Conservation (phyloP, 1,140 invertebrate species). For the Teleogryllus occipitalis region DNA sequence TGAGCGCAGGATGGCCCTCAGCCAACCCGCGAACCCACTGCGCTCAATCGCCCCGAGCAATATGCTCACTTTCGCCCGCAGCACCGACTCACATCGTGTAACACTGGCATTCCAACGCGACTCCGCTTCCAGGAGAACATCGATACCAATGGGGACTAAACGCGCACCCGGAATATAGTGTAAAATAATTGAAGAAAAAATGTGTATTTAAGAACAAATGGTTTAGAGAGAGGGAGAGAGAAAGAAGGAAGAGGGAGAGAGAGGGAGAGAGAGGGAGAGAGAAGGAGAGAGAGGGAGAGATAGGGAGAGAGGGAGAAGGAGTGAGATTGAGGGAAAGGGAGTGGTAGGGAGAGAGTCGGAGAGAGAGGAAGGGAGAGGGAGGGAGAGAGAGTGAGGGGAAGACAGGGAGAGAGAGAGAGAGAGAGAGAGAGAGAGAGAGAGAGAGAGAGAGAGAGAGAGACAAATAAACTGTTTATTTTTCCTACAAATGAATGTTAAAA, state of each 20-base stretch:
- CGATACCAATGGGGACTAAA: too few relatives aligned
- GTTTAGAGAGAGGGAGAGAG: background rate
- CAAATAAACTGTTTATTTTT: too few relatives aligned
- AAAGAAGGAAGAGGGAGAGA: background rate
- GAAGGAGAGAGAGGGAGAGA: background rate
- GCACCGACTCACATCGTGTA: too few relatives aligned
- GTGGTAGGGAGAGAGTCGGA: background rate
- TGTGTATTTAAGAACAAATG: background rate
- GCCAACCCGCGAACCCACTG: too few relatives aligned
- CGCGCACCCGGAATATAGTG: too few relatives aligned
- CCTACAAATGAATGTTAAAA: too few relatives aligned
- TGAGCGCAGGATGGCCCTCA: too few relatives aligned
- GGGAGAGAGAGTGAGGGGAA: background rate
- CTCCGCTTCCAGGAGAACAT: too few relatives aligned
- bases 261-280: background rate
- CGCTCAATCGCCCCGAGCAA: too few relatives aligned
- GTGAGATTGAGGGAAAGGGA: background rate
- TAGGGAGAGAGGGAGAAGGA: background rate
- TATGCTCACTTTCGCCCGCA: too few relatives aligned
- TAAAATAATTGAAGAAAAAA: background rate
- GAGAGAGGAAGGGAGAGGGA: background rate
- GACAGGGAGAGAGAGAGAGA: background rate
- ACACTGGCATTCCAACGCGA: too few relatives aligned
- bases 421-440: background rate
- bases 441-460: background rate